Percentiles rank a stretch among this genome's conserved stretches.
phyloP scores from a whole-genome alignment of 2,797 vertebrate genomes.

The Hipposideros larvatus region DNA sequence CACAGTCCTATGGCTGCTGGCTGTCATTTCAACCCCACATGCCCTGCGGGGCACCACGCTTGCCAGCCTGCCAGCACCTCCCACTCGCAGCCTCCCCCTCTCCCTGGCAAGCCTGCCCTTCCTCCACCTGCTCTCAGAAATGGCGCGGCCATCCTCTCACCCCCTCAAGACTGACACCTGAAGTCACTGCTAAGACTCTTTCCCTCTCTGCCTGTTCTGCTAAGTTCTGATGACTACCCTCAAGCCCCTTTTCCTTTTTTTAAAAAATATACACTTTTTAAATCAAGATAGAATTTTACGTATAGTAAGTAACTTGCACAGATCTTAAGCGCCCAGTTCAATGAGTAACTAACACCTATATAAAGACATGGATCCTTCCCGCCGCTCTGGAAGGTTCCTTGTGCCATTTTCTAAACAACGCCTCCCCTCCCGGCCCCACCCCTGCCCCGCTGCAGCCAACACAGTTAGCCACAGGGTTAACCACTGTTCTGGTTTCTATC shows the following conservation, averaged over 20 bases:
- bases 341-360: neutral
- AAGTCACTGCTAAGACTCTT: neutral
- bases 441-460: fast-evolving
- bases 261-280: neutral
- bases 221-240: neutral
- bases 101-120: neutral
- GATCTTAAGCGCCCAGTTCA: neutral
- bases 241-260: neutral
- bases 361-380: neutral
- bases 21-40: neutral
- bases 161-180: fast-evolving
- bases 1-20: neutral
- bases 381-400: neutral
- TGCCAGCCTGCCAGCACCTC: fast-evolving
- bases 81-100: fast-evolving
- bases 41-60: too few species aligned
- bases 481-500: neutral
- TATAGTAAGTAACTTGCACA: neutral
- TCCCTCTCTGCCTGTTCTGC: neutral
- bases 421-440: too few species aligned
- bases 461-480: neutral
- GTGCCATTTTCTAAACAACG: neutral
- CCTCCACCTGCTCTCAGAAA: neutral
- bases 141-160: fast-evolving
- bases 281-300: neutral